These are phyloP conservation scores for Hofmannophila pseudospretella DNA, from an alignment of 2,888 invertebrate genomes.

Conservation along the genomic window DNA sequence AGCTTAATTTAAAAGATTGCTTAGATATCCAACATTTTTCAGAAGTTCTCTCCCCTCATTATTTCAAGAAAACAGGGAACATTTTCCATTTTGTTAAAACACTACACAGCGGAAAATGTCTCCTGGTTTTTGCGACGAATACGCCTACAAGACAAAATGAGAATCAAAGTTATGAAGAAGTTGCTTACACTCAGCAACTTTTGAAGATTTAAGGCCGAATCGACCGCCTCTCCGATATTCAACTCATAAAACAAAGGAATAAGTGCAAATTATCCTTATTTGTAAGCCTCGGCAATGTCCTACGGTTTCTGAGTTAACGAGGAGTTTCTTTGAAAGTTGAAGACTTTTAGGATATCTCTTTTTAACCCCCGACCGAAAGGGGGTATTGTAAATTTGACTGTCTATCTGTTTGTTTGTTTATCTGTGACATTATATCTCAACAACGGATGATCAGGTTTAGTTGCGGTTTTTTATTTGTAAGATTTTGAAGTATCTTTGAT, in stretches of 20 bases:
- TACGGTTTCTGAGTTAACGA: too few species aligned
- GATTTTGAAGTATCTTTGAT: too few species aligned
- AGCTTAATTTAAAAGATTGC: not conserved
- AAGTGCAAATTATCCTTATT: constrained; percentile 1
- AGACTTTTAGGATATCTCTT: too few species aligned
- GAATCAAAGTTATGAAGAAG: not conserved
- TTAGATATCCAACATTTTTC: not conserved
- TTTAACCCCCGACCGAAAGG: too few species aligned
- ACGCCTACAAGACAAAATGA: not conserved
- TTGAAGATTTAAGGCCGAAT: not conserved
- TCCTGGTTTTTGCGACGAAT: constrained; percentile 8
- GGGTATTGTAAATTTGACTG: too few species aligned
- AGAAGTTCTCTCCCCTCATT: not conserved
- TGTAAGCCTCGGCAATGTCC: too few species aligned
- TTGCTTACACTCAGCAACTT: constrained; percentile 1
- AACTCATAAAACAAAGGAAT: constrained; percentile 2
- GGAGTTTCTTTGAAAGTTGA: too few species aligned
- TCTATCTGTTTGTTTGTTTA: too few species aligned
- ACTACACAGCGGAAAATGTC: constrained; percentile 12
- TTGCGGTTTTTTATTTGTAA: too few species aligned
- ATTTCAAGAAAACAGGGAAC: constrained; percentile 16
- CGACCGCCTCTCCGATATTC: constrained; percentile 5
- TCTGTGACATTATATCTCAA: too few species aligned
- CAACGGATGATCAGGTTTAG: too few species aligned
- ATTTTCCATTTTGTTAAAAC: constrained; percentile 24